Percentiles rank a stretch among this genome's conserved stretches.
Evolutionary conservation across 2,888 invertebrate species (phyloP).

Genomic region (Acronicta leporina): DNA sequence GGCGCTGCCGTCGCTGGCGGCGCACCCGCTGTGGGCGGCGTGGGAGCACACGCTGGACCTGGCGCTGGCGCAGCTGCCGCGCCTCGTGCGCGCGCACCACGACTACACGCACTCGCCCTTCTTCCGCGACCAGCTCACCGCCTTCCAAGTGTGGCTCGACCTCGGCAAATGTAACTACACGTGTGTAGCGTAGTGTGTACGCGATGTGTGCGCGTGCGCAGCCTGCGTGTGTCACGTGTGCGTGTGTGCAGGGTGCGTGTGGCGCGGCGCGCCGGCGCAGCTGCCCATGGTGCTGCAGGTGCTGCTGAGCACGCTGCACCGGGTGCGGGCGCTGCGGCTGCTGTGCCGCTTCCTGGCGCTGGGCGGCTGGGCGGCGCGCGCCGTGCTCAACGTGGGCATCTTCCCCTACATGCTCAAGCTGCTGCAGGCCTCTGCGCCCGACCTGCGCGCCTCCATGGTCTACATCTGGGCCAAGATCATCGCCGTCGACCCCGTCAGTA

Average conservation of each 20-base stretch:
- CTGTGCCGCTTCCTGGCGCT: constrained; percentile 98
- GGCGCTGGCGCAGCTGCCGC: constrained; percentile 96
- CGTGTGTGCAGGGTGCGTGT: not conserved
- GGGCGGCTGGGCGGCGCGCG: constrained; percentile 96
- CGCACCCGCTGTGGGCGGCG: constrained; percentile 98
- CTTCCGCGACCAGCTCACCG: constrained; percentile 99
- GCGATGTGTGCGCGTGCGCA: not conserved
- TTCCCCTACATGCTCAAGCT: constrained; percentile 99
- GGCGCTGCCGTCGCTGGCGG: constrained; percentile 95
- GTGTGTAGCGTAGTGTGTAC: too few relatives aligned
- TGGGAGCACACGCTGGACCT: constrained; percentile 99
- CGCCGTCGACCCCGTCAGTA: constrained; percentile 96
- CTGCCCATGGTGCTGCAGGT: constrained; percentile 99
- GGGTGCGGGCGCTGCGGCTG: constrained; percentile 97
- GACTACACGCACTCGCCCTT: constrained; percentile 92
- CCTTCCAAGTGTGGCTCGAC: constrained; percentile 98
- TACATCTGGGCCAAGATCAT: constrained; percentile 99
- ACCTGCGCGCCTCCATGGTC: constrained; percentile 97
- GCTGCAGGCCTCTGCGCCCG: constrained; percentile 97
- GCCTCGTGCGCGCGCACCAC: constrained; percentile 88
- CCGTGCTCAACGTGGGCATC: constrained; percentile 98
- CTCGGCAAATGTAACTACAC: constrained; percentile 87
- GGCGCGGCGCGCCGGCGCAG: constrained; percentile 65
- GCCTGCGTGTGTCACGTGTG: not conserved
- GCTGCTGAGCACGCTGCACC: constrained; percentile 92